Evolutionary conservation across 2,113 vertebrate genomes (phyloP), one percentile per base, ranked within the genome.

Genomic region (Elephas maximus): DNA sequence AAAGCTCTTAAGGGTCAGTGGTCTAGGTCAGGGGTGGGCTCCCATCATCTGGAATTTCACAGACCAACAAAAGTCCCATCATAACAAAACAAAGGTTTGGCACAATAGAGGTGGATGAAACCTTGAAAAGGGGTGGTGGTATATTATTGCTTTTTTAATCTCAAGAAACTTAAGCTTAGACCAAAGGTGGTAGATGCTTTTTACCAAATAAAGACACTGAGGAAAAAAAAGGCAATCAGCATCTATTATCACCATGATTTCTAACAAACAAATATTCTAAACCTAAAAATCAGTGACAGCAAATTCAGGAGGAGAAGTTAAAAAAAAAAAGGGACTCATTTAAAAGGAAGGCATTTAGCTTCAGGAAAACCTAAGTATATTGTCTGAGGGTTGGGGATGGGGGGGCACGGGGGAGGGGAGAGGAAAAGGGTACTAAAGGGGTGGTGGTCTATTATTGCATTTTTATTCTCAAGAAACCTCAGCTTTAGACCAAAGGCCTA

Each of bases 311-410:
- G 9, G 1, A 8, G 6, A 8, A 23, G 15, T 57, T 4, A 57
- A 57, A 57, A 15, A 57, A 57, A 24, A 63, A 2, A 26, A 37
- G 10, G 33, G 8, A 28, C 3, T 74, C 41, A 69, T 24, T 60
- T 73, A 18, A 85, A 92, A 85, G 11, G 20, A 89, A 92, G 21
- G 11, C 15, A 62, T 60, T 30, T 37, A 86, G 28, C n/a, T 91
- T 82, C 73, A 45, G 12, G 48, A 60, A 94, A 44, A 84, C 10
- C 44, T 26, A 21, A 44, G 45, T 14, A n/a, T 17, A 37, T 33
- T 80, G 48, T 33, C 7, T 63, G 8, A n/a, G 23, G 6, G 24
- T 10, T 4, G 2, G 63, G 26, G 53, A 3, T n/a, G 45, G 48
- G 26, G 26, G 0, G 15, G 37, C 37, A 37, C 37, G 37, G 37